Evolutionary conservation across 2,113 vertebrate genomes (phyloP).

Genomic region (Myotis yumanensis): DNA sequence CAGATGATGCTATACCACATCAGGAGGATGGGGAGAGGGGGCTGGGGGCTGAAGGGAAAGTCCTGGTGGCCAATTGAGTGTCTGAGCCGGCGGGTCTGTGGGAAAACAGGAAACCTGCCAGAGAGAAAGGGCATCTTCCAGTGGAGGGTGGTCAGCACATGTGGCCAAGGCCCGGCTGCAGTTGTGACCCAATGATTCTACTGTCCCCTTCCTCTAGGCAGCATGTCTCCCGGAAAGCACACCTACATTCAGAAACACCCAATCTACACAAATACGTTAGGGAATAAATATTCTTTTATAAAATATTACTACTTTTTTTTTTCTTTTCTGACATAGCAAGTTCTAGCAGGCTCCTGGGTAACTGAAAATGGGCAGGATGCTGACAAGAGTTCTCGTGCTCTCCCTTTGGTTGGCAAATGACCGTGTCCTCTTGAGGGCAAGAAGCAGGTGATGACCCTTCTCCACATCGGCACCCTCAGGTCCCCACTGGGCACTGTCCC

Average conservation of each 20-base stretch:
- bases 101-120: not conserved
- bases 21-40: not conserved
- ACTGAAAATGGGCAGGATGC: not conserved
- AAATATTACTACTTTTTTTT: not conserved
- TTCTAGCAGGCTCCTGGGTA: not conserved
- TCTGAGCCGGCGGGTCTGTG: not conserved
- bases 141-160: not conserved
- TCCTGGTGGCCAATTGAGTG: not conserved
- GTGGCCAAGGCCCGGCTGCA: not conserved
- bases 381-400: not conserved
- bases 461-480: fast-evolving
- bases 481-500: not conserved
- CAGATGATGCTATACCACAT: not conserved
- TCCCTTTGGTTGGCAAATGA: not conserved
- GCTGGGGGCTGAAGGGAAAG: not conserved
- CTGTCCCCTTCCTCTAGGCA: too few relatives aligned
- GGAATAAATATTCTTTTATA: not conserved
- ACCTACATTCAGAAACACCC: not conserved
- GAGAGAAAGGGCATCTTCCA: not conserved
- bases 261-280: not conserved
- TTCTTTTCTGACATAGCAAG: not conserved
- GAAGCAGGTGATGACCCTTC: fast-evolving
- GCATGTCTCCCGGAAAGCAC: not conserved
- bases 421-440: not conserved
- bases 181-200: not conserved